A percentile compares a stretch with the other conserved stretches of the same genome.
phyloP scores from a whole-genome alignment of 2,888 invertebrate species.

The Mayetiola destructor region DNA sequence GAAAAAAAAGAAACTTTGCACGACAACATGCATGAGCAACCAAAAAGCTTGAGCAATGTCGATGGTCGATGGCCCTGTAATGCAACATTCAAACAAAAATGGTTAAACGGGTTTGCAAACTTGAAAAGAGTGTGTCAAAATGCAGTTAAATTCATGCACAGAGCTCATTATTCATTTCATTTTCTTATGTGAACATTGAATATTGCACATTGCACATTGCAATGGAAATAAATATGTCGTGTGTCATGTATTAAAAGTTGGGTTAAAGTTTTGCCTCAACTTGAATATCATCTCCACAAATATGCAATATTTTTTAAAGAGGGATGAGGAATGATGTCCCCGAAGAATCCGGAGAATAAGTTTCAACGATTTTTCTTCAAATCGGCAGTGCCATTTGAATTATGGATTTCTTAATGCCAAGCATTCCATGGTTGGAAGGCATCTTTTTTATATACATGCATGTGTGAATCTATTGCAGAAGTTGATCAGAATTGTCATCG shows the following conservation, averaged over 20 bases:
- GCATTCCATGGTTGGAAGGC: too few relatives aligned
- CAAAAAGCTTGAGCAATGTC: neutral
- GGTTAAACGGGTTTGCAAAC: neutral
- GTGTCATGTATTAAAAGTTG: conserved; percentile 1
- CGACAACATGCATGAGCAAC: neutral
- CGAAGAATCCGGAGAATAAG: neutral
- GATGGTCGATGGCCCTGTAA: neutral
- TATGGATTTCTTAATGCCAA: too few relatives aligned
- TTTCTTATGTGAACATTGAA: too few relatives aligned
- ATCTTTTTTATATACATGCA: too few relatives aligned
- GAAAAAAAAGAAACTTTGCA: too few relatives aligned
- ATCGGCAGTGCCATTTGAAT: too few relatives aligned
- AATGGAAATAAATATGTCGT: conserved; percentile 3
- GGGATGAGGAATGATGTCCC: too few relatives aligned
- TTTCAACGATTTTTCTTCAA: too few relatives aligned
- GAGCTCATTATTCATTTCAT: conserved; percentile 9
- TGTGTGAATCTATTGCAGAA: too few relatives aligned
- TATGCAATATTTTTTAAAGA: neutral
- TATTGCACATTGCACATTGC: too few relatives aligned
- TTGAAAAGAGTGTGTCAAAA: neutral
- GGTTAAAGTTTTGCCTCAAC: conserved; percentile 5
- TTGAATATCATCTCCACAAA: neutral
- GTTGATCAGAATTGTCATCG: too few relatives aligned
- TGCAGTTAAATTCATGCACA: neutral
- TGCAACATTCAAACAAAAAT: neutral